Evolutionary conservation across 2,888 invertebrate genomes (phyloP), one percentile per base, ranked within the genome.

Genomic region (Eledona agricola): DNA sequence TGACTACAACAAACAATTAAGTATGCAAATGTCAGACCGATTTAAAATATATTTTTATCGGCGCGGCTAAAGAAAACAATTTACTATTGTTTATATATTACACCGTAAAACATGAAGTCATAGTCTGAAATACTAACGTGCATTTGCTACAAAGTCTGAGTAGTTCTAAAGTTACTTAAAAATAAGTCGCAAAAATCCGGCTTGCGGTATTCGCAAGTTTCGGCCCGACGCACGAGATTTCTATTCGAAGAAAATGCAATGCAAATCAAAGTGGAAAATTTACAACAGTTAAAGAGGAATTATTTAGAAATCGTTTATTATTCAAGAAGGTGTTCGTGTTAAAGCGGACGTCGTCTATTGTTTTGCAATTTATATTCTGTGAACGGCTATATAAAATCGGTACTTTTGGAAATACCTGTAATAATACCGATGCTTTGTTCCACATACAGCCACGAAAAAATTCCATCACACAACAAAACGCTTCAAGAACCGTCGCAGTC

Each of bases 81-180:
- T 40, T 45, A 22, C 50, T 38, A 57, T 55, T 58, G 58, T 57
- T 58, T 51, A 58, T 57, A 55, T 59, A 63, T 58, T 62, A 55
- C 53, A 55, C 49, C 28, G 45, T 45, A 52, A 61, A 60, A 60
- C 58, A 58, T 63, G 65, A 62, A 63, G 65, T 64, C 64, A 65
- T 63, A 51, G 49, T 55, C 56, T 57, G 57, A 55, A 62, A 62
- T 62, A 62, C 53, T 46, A 52, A 47, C 57, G 53, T 55, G 42
- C 35, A 43, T 26, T 43, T 13, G 22, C 17, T 11, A 16, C 20
- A 50, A 42, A 32, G 26, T 37, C 19, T 19, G 7, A 5, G 11
- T 11, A 23, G 12, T 37, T 37, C n/a, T 37, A 6, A 37, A 22
- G 22, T 37, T 22, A 12, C 16, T 38, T 9, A 25, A 23, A 38